These are phyloP conservation scores for Microctenopoma stevenorrisi DNA, from an alignment of 2,797 vertebrate genomes.

Conservation along the genomic window DNA sequence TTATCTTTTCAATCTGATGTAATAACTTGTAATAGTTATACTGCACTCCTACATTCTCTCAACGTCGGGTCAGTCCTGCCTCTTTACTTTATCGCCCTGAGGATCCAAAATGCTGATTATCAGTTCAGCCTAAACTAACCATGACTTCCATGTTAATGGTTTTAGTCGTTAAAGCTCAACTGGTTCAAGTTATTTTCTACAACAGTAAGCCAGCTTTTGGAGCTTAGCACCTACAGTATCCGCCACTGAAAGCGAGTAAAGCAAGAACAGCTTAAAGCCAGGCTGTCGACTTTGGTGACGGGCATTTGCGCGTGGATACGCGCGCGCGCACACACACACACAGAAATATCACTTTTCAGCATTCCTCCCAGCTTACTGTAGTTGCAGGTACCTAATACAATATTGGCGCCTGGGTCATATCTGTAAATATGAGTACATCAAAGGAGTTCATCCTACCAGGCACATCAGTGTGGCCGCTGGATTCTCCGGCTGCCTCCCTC, in stretches of 20 bases:
- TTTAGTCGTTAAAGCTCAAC: conserved; percentile 34
- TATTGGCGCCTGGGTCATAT: conserved; percentile 61
- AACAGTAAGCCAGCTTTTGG: conserved; percentile 46
- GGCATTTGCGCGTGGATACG: conserved; percentile 20
- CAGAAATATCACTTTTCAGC: conserved; percentile 44
- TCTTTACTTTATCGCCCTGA: conserved; percentile 39
- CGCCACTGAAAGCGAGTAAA: conserved; percentile 55
- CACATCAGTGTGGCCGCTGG: conserved; percentile 48
- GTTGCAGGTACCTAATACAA: conserved; percentile 66
- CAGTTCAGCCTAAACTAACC: conserved; percentile 4
- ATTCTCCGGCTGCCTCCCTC: conserved; percentile 1
- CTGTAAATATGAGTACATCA: conserved; percentile 65
- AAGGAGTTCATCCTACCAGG: conserved; percentile 56
- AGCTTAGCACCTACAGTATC: conserved; percentile 42
- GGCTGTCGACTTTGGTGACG: conserved; percentile 48
- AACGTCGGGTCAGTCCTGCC: conserved; percentile 19
- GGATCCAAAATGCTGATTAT: conserved; percentile 45
- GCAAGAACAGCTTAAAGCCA: conserved; percentile 54
- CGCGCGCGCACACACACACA: not conserved
- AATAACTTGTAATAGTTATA: conserved; percentile 60
- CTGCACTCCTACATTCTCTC: conserved; percentile 6
- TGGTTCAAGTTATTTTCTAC: conserved; percentile 46
- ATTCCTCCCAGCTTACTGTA: conserved; percentile 56
- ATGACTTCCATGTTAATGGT: conserved; percentile 21
- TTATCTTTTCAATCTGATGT: conserved; percentile 54